Base-by-base conservation (phyloP, 2,113 vertebrate species). In the Propithecus coquereli region DNA sequence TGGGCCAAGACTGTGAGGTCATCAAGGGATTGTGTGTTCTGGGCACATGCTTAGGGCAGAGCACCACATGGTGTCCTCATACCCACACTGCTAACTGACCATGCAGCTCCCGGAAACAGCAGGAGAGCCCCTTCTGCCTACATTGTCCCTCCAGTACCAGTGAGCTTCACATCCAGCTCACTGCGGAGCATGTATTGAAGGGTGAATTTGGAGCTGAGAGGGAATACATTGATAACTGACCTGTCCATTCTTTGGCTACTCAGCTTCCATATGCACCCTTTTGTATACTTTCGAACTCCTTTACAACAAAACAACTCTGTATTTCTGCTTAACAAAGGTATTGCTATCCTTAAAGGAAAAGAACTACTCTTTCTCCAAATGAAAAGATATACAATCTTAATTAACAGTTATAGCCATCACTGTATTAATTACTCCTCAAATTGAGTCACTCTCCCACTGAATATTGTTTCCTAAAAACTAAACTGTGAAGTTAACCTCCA, bases 391-490 rank as follows among this genome's bases (percentile, higher is more conserved):
- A 23, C 32, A 82, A 23, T 68, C 57, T 86, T 66, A 77, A 25
- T 86, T 66, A 77, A 25, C 40, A 88, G 59, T 37, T 32, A n/a
- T 70, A 32, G 74, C 32, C 22, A 32, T 90, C 27, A n/a, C 22
- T 74, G 5, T 59, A 74, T 74, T 86, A 47, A 82, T 43, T 93
- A 54, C 37, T 77, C 20, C 18, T 86, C 40, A 90, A 30, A n/a
- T 32, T 84, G 12, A 70, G 32, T 54, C 77, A 80, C 16, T 76
- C 30, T 73, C 47, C 65, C 54, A 61, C 22, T 76, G 40, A 87
- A 83, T 83, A 83, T 68, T 87, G 40, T 85, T 85, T 80, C 37
- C 66, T 84, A 83, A 92, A 92, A 63, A 43, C 76, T 79, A 45
- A 86, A 34, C 80, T 86, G 37, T 85, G 77, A 80, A 63, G 40